These are phyloP conservation scores for Hylaeus volcanicus DNA, from an alignment of 1,140 invertebrate species.

Conservation along the genomic window DNA sequence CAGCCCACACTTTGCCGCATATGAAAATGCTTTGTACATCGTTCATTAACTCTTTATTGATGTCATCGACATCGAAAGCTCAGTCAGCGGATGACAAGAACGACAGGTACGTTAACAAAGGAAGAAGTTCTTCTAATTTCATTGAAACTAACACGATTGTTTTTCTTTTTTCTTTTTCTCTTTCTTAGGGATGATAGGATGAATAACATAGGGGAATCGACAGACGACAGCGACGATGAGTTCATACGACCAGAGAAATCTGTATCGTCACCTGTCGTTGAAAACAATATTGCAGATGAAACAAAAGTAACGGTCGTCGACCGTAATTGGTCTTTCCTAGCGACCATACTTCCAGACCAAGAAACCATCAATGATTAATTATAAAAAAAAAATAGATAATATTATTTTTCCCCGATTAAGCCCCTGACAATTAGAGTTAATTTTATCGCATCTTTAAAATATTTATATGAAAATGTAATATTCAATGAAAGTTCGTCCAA, in stretches of 20 bases:
- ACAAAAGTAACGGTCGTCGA: constrained; percentile 48
- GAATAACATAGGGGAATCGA: constrained; percentile 6
- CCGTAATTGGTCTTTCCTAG: constrained; percentile 73
- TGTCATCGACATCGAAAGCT: constrained; percentile 53
- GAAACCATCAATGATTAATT: constrained; percentile 21
- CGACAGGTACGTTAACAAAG: constrained; percentile 19
- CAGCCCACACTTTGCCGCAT: constrained; percentile 81
- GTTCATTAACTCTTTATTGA: constrained; percentile 78
- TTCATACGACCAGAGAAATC: constrained; percentile 1
- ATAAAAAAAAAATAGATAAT: not conserved
- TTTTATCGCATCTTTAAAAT: no score
- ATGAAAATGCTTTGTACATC: constrained; percentile 79
- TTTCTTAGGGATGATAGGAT: not conserved
- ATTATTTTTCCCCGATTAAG: not conserved
- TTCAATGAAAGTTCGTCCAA: no score
- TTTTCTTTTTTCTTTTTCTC: not conserved
- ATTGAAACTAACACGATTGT: not conserved
- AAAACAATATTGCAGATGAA: constrained; percentile 41
- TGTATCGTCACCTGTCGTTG: not conserved
- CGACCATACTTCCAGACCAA: constrained; percentile 59
- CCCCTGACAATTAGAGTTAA: not conserved
- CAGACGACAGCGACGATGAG: constrained; percentile 44
- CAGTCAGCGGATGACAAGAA: constrained; percentile 47
- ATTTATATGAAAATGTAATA: not conserved
- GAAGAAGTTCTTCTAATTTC: not conserved